These are phyloP conservation scores for Volucella bombylans DNA, from an alignment of 2,888 invertebrate species.

Conservation along the genomic window DNA sequence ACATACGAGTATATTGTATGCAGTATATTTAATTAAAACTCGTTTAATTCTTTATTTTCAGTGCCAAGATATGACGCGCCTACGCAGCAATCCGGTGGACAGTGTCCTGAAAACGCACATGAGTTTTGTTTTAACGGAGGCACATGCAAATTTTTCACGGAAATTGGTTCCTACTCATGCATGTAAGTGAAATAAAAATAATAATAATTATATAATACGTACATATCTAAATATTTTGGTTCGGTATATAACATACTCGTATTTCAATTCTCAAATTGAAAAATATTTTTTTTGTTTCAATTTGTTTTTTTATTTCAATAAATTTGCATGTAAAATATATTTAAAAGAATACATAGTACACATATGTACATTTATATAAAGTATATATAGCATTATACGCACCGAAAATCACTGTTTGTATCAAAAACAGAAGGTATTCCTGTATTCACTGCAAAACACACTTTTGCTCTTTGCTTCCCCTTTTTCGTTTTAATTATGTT, in stretches of 20 bases:
- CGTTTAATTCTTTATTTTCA: slow-evolving; percentile 76
- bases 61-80: slow-evolving; percentile 82
- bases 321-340: too few species aligned
- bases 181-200: slow-evolving; percentile 86
- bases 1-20: too few species aligned
- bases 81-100: slow-evolving; percentile 76
- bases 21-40: slow-evolving; percentile 14
- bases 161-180: slow-evolving; percentile 91
- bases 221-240: not conserved
- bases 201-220: not conserved
- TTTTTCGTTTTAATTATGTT: slow-evolving; percentile 17
- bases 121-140: slow-evolving; percentile 94
- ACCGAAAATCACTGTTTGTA: too few species aligned
- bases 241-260: too few species aligned
- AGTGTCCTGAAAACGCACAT: slow-evolving; percentile 85
- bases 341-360: too few species aligned
- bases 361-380: too few species aligned
- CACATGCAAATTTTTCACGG: slow-evolving; percentile 91
- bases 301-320: too few species aligned
- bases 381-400: too few species aligned
- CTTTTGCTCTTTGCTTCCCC: not conserved
- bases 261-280: too few species aligned
- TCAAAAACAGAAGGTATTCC: too few species aligned
- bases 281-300: too few species aligned
- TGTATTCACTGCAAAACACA: too few species aligned